These are phyloP conservation scores for Pristionchus fissidentatus DNA, from an alignment of 2,888 invertebrate genomes.

Conservation along the genomic window DNA sequence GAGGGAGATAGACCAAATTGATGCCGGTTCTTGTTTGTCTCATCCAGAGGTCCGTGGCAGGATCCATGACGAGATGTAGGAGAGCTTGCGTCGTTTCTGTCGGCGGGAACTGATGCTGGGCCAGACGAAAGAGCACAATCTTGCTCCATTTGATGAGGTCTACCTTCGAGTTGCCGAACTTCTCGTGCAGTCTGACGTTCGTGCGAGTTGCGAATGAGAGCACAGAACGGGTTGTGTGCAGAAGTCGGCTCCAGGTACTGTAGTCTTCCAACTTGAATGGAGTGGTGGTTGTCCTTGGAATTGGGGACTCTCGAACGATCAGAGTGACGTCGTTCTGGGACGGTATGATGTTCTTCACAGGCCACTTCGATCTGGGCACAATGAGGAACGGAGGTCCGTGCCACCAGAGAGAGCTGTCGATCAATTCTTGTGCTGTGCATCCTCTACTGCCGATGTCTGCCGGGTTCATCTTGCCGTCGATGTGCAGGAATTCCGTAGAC, in stretches of 20 bases:
- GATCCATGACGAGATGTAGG: background rate
- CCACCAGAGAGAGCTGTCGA: background rate
- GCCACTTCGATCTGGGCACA: background rate
- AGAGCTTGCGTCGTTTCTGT: background rate
- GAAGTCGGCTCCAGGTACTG: background rate
- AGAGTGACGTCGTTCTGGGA: background rate
- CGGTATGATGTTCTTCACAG: background rate
- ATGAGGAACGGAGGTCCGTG: conserved; percentile 10
- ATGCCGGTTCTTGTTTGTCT: background rate
- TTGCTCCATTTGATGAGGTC: background rate
- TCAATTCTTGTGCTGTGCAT: background rate
- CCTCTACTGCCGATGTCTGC: background rate
- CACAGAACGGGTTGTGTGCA: background rate
- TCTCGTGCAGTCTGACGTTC: background rate
- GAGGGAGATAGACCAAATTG: background rate
- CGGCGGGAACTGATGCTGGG: background rate
- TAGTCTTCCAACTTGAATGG: background rate
- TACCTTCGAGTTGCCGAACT: background rate
- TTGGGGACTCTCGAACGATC: background rate
- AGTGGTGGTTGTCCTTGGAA: background rate
- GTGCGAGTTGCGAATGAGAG: background rate
- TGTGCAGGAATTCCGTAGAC: conserved; percentile 22
- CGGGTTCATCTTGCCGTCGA: conserved; percentile 23
- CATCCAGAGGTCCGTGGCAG: background rate
- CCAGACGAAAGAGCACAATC: background rate